A percentile compares a stretch with the other conserved stretches of the same genome.
Evolutionary conservation across 2,888 invertebrate species (phyloP).

Genomic region (Chouioia cunea): DNA sequence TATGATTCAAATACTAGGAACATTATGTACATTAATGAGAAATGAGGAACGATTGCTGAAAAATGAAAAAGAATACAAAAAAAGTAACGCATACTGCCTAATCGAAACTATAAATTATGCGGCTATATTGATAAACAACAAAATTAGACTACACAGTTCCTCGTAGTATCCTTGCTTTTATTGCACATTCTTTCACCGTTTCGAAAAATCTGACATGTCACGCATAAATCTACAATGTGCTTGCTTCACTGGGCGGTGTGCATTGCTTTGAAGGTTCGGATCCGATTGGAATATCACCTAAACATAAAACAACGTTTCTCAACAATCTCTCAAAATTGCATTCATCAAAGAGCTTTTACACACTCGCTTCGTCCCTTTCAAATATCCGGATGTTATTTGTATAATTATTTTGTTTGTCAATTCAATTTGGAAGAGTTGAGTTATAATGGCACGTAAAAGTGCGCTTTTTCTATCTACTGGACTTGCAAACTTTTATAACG

Average conservation of each 20-base stretch:
- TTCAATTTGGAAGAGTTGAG: not conserved
- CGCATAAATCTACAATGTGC: conserved; percentile 7
- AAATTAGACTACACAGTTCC: too few relatives aligned
- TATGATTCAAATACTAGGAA: conserved; percentile 16
- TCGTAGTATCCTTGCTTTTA: not conserved
- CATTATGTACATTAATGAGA: conserved; percentile 9
- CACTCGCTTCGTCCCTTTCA: too few relatives aligned
- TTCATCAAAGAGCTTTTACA: too few relatives aligned
- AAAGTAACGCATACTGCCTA: too few relatives aligned
- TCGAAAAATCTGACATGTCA: not conserved
- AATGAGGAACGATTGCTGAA: too few relatives aligned
- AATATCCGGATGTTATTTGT: too few relatives aligned
- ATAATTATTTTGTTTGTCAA: not conserved
- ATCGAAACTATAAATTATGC: too few relatives aligned
- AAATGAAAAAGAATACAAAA: too few relatives aligned
- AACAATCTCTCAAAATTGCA: too few relatives aligned
- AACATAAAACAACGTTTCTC: conserved; percentile 18
- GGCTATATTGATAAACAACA: too few relatives aligned
- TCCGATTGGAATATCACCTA: conserved; percentile 21
- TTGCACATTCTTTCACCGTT: not conserved
- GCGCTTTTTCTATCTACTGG: conserved; percentile 27
- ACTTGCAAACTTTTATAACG: conserved; percentile 23
- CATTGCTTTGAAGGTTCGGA: conserved; percentile 38
- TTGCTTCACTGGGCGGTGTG: conserved; percentile 40
- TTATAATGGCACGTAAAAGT: conserved; percentile 22